Evolutionary conservation across 2,797 vertebrate genomes (phyloP), one percentile per base, ranked within the genome.

Genomic region (Siniperca scherzeri): DNA sequence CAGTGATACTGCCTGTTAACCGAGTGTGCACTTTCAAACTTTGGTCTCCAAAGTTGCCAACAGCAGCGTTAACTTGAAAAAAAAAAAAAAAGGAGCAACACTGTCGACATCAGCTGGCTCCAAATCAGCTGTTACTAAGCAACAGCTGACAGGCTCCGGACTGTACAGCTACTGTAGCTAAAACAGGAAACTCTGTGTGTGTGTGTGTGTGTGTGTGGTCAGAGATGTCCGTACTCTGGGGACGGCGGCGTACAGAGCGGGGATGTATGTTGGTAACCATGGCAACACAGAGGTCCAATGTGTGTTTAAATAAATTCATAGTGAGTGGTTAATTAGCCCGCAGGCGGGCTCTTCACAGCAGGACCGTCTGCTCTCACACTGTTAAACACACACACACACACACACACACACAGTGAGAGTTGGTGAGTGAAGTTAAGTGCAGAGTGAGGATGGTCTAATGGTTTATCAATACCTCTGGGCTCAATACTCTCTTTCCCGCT

Each of bases 111-210:
- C 74, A 53, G 36, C 70, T 60, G 81, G 78, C 78, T 84, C 48
- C 56, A 4, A 56, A 78, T 81, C 59, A 78, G 69, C 83, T 25
- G 87, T 89, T 90, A 76, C 90, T 74, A 75, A 74, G 89, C 87
- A 90, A 90, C 90, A 64, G 81, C 61, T 65, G 48, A 44, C 80
- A 30, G 76, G 55, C 38, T 64, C 22, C 3, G 67, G 46, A 77
- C 78, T 25, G 42, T 40, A 65, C 50, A 53, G 70, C 79, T 66
- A 61, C 76, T 74, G 56, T 65, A 78, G 74, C 74, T 85, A 65
- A 71, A 86, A 85, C 80, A 81, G 67, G 79, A 86, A 72, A n/a
- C 38, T 12, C 25, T 53, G 50, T 6, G 69, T 70, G 53, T 70
- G 53, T 67, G 19, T 57, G 66, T 42, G 21, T 53, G 76, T 17